Percentiles rank a stretch among this genome's conserved stretches.
Conservation (phyloP, 2,888 invertebrate species). For the Plagodis dolabraria region DNA sequence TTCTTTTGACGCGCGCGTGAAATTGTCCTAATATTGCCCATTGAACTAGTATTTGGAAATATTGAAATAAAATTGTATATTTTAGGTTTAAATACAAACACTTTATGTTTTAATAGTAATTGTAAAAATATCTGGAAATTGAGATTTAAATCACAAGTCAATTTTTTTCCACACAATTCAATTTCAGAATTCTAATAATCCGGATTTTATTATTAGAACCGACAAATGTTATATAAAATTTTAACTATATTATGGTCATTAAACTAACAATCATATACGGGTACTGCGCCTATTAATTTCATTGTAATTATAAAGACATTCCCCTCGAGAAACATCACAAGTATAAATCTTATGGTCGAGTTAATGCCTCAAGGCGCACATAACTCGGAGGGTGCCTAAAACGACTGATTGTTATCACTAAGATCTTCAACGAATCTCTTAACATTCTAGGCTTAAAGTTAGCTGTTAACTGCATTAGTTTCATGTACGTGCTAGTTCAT, state of each 20-base stretch:
- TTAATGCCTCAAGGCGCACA: slow-evolving; percentile 28
- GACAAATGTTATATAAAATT: too few species aligned
- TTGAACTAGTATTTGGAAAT: slow-evolving; percentile 1
- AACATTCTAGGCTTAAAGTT: slow-evolving; percentile 23
- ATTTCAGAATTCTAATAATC: too few species aligned
- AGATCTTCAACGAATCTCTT: slow-evolving; percentile 41
- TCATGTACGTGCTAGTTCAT: slow-evolving; percentile 13
- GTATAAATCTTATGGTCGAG: slow-evolving; percentile 25
- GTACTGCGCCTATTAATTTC: too few species aligned
- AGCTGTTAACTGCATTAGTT: slow-evolving; percentile 18
- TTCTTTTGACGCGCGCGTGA: slow-evolving; percentile 16
- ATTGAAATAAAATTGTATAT: slow-evolving; percentile 3
- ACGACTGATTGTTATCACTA: slow-evolving; percentile 39
- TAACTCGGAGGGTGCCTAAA: slow-evolving; percentile 38
- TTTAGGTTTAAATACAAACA: too few species aligned
- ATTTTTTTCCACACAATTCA: too few species aligned
- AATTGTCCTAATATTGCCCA: neutral
- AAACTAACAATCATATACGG: too few species aligned
- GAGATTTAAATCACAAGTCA: too few species aligned
- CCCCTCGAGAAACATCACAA: slow-evolving; percentile 23
- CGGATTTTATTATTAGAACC: too few species aligned
- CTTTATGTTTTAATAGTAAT: too few species aligned
- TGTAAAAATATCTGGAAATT: too few species aligned
- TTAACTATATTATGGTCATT: too few species aligned
- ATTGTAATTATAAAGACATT: neutral